Evolutionary conservation across 2,888 invertebrate genomes (phyloP), one percentile per base, ranked within the genome.

Genomic region (Cosmorhoe ocellata): DNA sequence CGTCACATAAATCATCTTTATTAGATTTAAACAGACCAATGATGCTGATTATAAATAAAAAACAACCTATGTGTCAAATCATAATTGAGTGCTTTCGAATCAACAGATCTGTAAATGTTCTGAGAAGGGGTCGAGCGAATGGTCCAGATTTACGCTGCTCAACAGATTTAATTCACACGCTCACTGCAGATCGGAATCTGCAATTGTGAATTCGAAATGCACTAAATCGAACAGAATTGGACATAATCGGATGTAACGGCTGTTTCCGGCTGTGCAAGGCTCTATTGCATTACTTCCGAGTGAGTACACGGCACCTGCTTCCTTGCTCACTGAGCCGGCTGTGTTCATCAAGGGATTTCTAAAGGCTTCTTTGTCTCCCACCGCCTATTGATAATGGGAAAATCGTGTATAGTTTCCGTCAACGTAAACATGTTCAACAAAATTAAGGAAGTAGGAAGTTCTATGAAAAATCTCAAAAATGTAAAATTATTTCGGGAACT

Each of bases 241-340:
- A 38, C 45, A 50, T 37, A 40, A 48, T 50, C 50, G 46, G 10
- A 38, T 45, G 41, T 43, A 46, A 43, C 48, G 40, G 32, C 33
- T 38, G 47, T 47, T 39, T 47, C 47, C 43, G 42, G 28, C 32
- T 30, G 37, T 38, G 32, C 41, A 46, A 46, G 55, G 52, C 38
- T 44, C 22, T 47, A 50, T 46, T 38, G 40, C 37, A 34, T 50
- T 51, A 55, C 55, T 51, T 54, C 46, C 51, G 50, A 12, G 28
- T 22, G 41, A 37, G 34, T 12, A 27, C 32, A 9, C 41, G 32
- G 30, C 55, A 51, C 46, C 43, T 49, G 57, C 36, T 48, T 13
- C 24, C 47, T 45, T 34, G 47, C 47, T 46, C 34, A 49, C 31
- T 48, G 36, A 26, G 10, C 39, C 34, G 47, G 31, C 14, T 36